These are phyloP conservation scores for Aplysia californica DNA, from an alignment of 1,140 invertebrate species.

Conservation along the genomic window DNA sequence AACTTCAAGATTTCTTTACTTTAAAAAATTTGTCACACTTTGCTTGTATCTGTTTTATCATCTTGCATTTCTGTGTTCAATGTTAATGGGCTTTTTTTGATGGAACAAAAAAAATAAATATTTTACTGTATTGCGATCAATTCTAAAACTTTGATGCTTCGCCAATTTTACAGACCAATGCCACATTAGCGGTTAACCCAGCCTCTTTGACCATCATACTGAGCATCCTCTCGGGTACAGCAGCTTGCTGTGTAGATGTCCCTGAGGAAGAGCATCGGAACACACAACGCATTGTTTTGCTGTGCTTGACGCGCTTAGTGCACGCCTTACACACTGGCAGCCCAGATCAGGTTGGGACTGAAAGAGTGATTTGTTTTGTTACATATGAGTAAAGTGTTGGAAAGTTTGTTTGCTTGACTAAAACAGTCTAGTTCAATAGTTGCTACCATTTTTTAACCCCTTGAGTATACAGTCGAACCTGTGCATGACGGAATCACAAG, in stretches of 20 bases:
- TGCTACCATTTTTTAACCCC: no score
- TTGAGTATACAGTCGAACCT: no score
- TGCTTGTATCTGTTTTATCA: no score
- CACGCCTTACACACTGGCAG: slow-evolving; percentile 72
- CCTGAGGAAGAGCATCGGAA: slow-evolving; percentile 62
- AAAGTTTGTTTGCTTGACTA: neutral
- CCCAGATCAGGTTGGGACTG: slow-evolving; percentile 74
- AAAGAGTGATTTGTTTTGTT: slow-evolving; percentile 26
- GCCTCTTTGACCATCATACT: slow-evolving; percentile 74
- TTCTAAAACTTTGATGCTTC: no score
- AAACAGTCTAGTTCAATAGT: no score
- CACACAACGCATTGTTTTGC: slow-evolving; percentile 68
- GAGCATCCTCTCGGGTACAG: slow-evolving; percentile 53
- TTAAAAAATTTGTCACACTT: neutral
- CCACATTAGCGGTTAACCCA: slow-evolving; percentile 73
- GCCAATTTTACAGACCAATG: slow-evolving; percentile 73
- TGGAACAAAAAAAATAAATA: neutral
- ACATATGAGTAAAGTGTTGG: neutral
- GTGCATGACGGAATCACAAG: no score
- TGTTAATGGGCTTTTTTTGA: no score
- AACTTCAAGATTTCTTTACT: neutral
- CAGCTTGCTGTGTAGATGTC: slow-evolving; percentile 46
- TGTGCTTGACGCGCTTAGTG: slow-evolving; percentile 73
- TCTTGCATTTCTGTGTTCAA: no score
- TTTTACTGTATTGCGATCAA: slow-evolving; percentile 19